Conservation (phyloP, 2,888 invertebrate genomes). For the Anagyrus pseudococci region DNA sequence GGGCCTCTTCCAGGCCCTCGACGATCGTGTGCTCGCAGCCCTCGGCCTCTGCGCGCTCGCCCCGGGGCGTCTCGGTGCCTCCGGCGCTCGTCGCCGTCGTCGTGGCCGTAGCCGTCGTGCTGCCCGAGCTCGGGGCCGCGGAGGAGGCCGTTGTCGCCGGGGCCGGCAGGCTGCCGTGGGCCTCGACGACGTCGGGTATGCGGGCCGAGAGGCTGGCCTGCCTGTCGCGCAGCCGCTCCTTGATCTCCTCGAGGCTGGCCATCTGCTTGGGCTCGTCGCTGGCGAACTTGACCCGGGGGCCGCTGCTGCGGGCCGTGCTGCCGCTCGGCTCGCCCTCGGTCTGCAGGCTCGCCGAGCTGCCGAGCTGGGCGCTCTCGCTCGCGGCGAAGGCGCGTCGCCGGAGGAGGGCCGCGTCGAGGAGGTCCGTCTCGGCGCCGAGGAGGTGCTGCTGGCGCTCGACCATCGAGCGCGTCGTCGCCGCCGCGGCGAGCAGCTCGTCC, state of each 20-base stretch:
- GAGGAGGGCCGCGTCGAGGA: conserved; percentile 21
- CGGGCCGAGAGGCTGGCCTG: conserved; percentile 42
- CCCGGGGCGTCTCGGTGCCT: conserved; percentile 45
- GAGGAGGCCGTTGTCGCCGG: conserved; percentile 52
- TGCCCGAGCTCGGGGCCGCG: not conserved
- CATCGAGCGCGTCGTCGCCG: conserved; percentile 37
- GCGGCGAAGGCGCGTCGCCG: conserved; percentile 31
- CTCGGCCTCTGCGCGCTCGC: conserved; percentile 57
- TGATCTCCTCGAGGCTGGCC: not conserved
- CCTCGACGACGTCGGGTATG: conserved; percentile 43
- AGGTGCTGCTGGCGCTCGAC: conserved; percentile 44
- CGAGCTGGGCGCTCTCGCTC: conserved; percentile 1
- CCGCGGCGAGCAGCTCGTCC: conserved; percentile 35
- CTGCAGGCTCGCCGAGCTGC: not conserved
- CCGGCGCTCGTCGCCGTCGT: conserved; percentile 9
- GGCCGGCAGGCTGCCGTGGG: conserved; percentile 43
- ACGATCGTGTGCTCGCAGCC: conserved; percentile 55
- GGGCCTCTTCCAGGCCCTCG: conserved; percentile 49
- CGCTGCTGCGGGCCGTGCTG: not conserved
- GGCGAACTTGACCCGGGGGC: conserved; percentile 34
- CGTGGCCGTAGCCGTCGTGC: not conserved
- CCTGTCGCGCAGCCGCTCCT: conserved; percentile 36
- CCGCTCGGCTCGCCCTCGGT: conserved; percentile 7
- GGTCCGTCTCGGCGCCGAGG: conserved; percentile 45
- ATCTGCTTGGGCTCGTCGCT: conserved; percentile 9